Base-by-base conservation (phyloP, 2,888 invertebrate species). In the Microctonus hyperodae region DNA sequence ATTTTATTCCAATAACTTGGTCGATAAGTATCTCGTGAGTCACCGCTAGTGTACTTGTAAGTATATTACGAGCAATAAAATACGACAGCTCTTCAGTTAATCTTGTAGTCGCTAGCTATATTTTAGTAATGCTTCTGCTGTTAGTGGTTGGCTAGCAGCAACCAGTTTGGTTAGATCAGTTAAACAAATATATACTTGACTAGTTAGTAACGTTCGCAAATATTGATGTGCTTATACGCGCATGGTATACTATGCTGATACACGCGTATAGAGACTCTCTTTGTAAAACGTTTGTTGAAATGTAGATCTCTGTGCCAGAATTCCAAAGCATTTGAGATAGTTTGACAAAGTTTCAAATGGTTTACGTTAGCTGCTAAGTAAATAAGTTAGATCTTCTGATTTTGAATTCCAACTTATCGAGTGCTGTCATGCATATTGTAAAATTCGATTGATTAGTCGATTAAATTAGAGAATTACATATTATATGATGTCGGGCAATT, bases 181-280 rank as follows among this genome's bases (percentile, higher is more conserved):
- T 75, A 67, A 74, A 77, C 74, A 81, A 81, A 81, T 81, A 44
- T 44, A 80, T 79, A 75, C 79, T 74, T 73, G 74, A 64, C 75
- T 76, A 75, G 79, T 81, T 81, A 79, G 79, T 73, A 73, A 73
- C 70, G 72, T 73, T 44, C 73, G 76, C 78, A 79, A 81, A 80
- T 79, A 79, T 78, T 76, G 79, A 77, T 76, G 44, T 71, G 70
- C 72, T 20, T 73, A 70, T 76, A 72, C 72, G 70, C 71, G 67
- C 25, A 28, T 28, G 31, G n/a, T 63, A 20, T 16, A 16, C 44
- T 44, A 31, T 22, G 63, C 40, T 68, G 70, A 64, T 69, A 69
- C 61, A 69, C 56, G 56, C 50, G n/a, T 23, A n/a, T n/a, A 51
- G 20, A 51, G 25, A n/a, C n/a, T 61, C 23, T 50, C 55, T 6